Evolutionary conservation across 1,140 invertebrate genomes (phyloP).

Genomic region (Maconellicoccus hirsutus): DNA sequence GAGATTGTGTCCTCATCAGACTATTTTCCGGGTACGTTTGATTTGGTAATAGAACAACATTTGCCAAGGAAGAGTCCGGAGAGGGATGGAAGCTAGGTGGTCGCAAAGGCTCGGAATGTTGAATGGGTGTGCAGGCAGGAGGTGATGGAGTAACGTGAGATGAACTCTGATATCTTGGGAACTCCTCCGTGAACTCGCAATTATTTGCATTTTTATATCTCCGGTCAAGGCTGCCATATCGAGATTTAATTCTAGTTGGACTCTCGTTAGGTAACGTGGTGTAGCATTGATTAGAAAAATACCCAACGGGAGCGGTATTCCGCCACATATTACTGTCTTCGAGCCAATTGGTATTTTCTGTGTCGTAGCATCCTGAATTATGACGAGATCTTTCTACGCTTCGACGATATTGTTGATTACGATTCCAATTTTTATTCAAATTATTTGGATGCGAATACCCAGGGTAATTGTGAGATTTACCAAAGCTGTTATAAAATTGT

Average conservation of each 20-base stretch:
- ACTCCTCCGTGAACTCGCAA: background rate
- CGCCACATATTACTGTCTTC: conserved; percentile 8
- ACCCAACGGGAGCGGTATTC: background rate
- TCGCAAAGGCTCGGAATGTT: conserved; percentile 23
- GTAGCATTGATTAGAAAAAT: conserved; percentile 11
- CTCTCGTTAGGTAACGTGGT: conserved; percentile 7
- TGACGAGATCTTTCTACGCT: background rate
- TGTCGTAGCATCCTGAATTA: conserved; percentile 2
- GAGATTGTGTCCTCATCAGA: conserved; percentile 45
- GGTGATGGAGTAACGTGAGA: background rate
- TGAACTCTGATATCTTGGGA: background rate
- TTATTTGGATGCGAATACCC: background rate
- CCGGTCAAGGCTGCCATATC: conserved; percentile 51
- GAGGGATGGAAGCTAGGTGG: conserved; percentile 29
- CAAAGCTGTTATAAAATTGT: conserved; percentile 12
- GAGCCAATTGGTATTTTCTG: background rate
- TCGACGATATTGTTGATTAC: conserved; percentile 11
- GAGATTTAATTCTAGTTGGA: background rate
- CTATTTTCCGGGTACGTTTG: conserved; percentile 39
- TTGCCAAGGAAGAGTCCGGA: conserved; percentile 24
- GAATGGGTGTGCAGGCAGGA: background rate
- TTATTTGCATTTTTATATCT: conserved; percentile 30
- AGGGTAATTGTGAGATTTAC: conserved; percentile 14
- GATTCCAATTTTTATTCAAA: background rate
- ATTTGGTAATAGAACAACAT: conserved; percentile 35